Evolutionary conservation across 2,888 invertebrate genomes (phyloP), one percentile per base, ranked within the genome.

Genomic region (Chouioia cunea): DNA sequence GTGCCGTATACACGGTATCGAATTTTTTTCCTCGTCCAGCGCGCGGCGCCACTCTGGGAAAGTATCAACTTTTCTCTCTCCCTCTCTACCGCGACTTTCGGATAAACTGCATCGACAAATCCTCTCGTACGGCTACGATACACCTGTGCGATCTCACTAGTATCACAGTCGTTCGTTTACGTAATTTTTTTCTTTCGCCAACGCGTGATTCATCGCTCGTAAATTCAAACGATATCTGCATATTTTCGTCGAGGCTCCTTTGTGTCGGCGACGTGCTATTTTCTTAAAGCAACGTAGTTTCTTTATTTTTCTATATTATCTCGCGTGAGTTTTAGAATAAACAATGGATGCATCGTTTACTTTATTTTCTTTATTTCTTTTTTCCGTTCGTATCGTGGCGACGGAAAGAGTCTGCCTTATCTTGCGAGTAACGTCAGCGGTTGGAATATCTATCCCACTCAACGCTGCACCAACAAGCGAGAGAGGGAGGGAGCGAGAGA

Each of bases 391-490:
- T n/a, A n/a, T n/a, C 23, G 60, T 27, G n/a, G 36, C 36, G 43
- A 16, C 22, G 64, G 59, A 50, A 56, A 62, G 62, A 70, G 16
- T 57, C 70, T 65, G 43, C 62, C 56, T 72, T 68, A 68, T 72
- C 72, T 72, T 60, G 44, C 27, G 72, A 68, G 59, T 64, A 59
- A 65, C 65, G 69, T 73, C 72, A 73, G 52, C 69, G 65, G 52
- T 46, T 69, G 53, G 62, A 73, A 69, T 69, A 73, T 69, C 57
- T 69, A 53, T 16, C 56, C 50, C 57, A 63, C 54, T 65, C 27
- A 27, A 6, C 36, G 36, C 36, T 3, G 12, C 6, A 36, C 36
- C 1, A 6, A 36, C 36, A 6, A 36, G 36, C 36, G 4, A 27
- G 4, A 27, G 27, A 27, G 27, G 36, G 36, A 36, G 36, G 12